Evolutionary conservation across 2,797 vertebrate genomes (phyloP).

Genomic region (Okamejei kenojei): DNA sequence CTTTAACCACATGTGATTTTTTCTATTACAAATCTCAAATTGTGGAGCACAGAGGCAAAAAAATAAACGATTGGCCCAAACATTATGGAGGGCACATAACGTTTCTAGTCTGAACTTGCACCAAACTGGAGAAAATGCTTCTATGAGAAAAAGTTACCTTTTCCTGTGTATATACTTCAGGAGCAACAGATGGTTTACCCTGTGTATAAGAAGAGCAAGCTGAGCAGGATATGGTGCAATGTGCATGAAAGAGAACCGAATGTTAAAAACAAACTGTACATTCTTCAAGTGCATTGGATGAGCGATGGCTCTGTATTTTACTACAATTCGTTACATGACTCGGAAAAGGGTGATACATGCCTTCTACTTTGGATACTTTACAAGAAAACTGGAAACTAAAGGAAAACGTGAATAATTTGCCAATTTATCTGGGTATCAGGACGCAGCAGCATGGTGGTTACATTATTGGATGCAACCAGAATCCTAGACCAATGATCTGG

Average conservation of each 20-base stretch:
- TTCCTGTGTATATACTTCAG: not conserved
- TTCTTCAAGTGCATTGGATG: not conserved
- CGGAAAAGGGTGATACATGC: not conserved
- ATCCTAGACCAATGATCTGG: too few species aligned
- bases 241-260: not conserved
- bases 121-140: not conserved
- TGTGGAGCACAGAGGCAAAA: too few species aligned
- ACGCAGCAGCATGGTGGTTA: too few species aligned
- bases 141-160: not conserved
- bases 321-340: not conserved
- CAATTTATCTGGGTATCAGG: not conserved
- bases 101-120: too few species aligned
- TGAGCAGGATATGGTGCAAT: not conserved
- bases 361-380: not conserved
- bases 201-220: not conserved
- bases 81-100: too few species aligned
- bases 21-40: too few species aligned
- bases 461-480: too few species aligned
- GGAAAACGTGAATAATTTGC: not conserved
- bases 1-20: too few species aligned
- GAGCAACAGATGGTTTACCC: too few species aligned
- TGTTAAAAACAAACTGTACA: not conserved
- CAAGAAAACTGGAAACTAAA: not conserved
- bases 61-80: too few species aligned
- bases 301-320: not conserved